A percentile compares a stretch with the other conserved stretches of the same genome.
Evolutionary conservation across 2,797 vertebrate genomes (phyloP).

Genomic region (Sebastolobus altivelis): DNA sequence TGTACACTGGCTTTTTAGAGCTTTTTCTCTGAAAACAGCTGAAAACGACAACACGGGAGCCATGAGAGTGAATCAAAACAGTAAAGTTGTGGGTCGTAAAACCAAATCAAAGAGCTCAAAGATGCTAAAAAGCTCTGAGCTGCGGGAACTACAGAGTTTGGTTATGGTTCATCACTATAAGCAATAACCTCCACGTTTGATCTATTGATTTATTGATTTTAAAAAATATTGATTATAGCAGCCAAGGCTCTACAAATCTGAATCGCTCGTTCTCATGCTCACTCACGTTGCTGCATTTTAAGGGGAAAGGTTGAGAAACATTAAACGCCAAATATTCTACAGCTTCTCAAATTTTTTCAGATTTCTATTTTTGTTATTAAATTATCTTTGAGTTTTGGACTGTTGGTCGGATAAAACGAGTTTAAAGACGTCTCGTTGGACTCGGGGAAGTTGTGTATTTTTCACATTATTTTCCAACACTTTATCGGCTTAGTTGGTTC

Average conservation of each 20-base stretch:
- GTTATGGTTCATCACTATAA: not conserved
- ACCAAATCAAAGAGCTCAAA: not conserved
- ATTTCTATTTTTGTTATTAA: not conserved
- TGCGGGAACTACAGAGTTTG: not conserved
- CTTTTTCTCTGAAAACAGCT: too few relatives aligned
- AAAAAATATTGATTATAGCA: not conserved
- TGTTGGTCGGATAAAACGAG: too few relatives aligned
- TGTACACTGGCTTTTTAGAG: too few relatives aligned
- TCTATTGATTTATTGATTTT: not conserved
- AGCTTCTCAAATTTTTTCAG: not conserved
- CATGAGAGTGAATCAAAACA: not conserved
- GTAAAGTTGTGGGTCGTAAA: not conserved
- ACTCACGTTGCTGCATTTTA: not conserved
- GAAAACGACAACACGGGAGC: not conserved
- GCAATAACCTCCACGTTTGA: too few relatives aligned
- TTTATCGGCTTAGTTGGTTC: not conserved
- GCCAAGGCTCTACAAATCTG: not conserved
- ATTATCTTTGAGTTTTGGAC: not conserved
- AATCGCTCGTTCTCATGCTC: not conserved
- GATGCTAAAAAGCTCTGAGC: accelerated
- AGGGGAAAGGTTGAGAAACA: not conserved
- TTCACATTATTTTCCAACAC: not conserved
- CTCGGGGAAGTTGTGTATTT: not conserved
- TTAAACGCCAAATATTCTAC: not conserved
- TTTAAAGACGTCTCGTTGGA: not conserved